Conservation (phyloP, 2,113 vertebrate species). For the Emberiza fucata region DNA sequence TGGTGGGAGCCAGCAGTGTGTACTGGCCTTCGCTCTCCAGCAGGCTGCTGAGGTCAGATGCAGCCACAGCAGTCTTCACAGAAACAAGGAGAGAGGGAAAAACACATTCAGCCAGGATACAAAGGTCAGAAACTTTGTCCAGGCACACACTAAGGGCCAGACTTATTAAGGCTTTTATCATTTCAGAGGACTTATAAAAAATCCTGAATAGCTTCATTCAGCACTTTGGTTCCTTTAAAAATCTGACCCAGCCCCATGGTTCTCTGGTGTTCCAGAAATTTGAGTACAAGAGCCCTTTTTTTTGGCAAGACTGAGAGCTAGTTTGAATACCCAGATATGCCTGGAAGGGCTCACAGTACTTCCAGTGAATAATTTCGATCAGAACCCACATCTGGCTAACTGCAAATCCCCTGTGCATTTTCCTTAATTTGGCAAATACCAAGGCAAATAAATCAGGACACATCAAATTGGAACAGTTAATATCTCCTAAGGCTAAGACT, state of each 20-base stretch:
- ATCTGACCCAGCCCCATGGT: neutral
- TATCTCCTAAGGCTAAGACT: neutral
- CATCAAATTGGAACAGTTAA: neutral
- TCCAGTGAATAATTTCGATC: neutral
- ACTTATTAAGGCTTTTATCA: neutral
- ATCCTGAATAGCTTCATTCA: slow-evolving; percentile 43
- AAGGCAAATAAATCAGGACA: neutral
- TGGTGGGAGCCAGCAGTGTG: slow-evolving; percentile 93
- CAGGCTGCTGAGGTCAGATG: slow-evolving; percentile 83
- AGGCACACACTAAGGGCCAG: neutral
- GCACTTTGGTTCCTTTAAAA: neutral
- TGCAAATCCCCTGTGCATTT: neutral
- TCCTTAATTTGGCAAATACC: neutral
- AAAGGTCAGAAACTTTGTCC: neutral
- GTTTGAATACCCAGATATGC: neutral
- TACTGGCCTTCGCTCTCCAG: slow-evolving; percentile 85
- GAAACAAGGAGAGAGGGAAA: neutral
- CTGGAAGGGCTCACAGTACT: neutral
- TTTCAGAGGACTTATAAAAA: neutral
- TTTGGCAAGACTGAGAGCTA: neutral
- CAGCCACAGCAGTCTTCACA: slow-evolving; percentile 86
- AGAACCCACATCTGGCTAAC: neutral
- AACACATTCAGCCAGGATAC: neutral
- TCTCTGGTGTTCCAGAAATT: slow-evolving; percentile 3
- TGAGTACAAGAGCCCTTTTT: slow-evolving; percentile 7